Percentiles rank a stretch among this genome's conserved stretches.
Conservation (phyloP, 2,888 invertebrate genomes). For the Xestoiulus laeticollis region DNA sequence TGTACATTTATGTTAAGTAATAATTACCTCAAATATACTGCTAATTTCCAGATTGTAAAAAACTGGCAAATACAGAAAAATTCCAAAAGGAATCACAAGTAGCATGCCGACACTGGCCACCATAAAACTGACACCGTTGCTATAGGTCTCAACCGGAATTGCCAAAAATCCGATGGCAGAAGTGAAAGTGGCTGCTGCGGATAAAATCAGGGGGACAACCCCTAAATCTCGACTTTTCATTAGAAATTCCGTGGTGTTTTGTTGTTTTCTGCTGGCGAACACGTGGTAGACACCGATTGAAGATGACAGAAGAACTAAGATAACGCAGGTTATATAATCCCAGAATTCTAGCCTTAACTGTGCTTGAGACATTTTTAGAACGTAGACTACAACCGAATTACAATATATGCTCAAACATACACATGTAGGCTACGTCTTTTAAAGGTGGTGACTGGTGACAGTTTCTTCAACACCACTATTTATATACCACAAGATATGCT, state of each 20-base stretch:
- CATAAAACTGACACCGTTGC: conserved; percentile 42
- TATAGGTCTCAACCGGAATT: conserved; percentile 32
- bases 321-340: background rate
- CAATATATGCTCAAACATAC: too few species aligned
- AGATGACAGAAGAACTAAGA: background rate
- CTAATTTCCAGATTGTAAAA: conserved; percentile 40
- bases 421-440: too few species aligned
- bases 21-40: conserved; percentile 48
- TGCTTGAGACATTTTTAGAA: too few species aligned
- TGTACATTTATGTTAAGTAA: too few species aligned
- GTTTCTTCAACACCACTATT: too few species aligned
- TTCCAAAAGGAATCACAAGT: background rate
- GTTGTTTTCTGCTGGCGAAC: background rate
- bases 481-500: too few species aligned
- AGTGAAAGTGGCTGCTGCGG: conserved; percentile 27
- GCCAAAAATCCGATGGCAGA: conserved; percentile 48
- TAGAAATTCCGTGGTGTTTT: conserved; percentile 23
- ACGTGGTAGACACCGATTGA: conserved; percentile 44
- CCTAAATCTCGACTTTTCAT: conserved; percentile 35
- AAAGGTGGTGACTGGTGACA: too few species aligned
- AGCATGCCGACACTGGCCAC: background rate
- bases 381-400: too few species aligned
- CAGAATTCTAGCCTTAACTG: background rate
- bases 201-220: conserved; percentile 13
- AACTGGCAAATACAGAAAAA: background rate